phyloP scores from a whole-genome alignment of 2,888 invertebrate genomes.

The Nasonia oneida region DNA sequence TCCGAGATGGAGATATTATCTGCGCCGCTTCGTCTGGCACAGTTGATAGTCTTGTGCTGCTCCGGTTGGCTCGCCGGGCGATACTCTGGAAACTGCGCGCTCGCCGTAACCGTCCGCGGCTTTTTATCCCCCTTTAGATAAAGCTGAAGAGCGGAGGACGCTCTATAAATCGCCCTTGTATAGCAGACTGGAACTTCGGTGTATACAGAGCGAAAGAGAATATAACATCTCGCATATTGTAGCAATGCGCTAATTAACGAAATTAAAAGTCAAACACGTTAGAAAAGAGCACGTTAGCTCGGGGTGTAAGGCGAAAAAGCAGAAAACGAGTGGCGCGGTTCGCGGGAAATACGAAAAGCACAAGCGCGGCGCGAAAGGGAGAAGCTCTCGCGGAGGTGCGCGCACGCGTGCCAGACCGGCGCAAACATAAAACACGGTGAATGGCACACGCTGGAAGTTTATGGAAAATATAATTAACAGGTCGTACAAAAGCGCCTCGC shows the following conservation, averaged over 20 bases:
- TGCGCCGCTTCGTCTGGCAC: neutral
- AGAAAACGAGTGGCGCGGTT: neutral
- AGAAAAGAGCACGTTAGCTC: no score
- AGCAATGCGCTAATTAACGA: no score
- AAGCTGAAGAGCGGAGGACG: neutral
- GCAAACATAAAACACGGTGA: slow-evolving; percentile 69
- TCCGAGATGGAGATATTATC: slow-evolving; percentile 51
- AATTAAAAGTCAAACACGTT: no score
- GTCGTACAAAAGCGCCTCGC: slow-evolving; percentile 67
- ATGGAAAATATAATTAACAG: slow-evolving; percentile 74
- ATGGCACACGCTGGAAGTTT: slow-evolving; percentile 68
- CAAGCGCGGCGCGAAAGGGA: neutral
- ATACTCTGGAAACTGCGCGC: neutral
- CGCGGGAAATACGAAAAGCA: neutral
- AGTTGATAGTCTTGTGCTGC: neutral
- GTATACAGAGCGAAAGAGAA: neutral
- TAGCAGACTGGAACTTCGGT: neutral
- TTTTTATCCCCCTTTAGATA: neutral
- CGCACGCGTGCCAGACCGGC: slow-evolving; percentile 58
- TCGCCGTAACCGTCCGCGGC: neutral
- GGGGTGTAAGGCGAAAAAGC: slow-evolving; percentile 15
- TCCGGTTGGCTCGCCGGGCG: neutral
- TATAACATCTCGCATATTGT: neutral
- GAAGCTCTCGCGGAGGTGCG: slow-evolving; percentile 3
- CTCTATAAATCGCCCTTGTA: neutral